phyloP scores from a whole-genome alignment of 53 echinoderm and acorn worm species.

The Holothuria leucospilota region DNA sequence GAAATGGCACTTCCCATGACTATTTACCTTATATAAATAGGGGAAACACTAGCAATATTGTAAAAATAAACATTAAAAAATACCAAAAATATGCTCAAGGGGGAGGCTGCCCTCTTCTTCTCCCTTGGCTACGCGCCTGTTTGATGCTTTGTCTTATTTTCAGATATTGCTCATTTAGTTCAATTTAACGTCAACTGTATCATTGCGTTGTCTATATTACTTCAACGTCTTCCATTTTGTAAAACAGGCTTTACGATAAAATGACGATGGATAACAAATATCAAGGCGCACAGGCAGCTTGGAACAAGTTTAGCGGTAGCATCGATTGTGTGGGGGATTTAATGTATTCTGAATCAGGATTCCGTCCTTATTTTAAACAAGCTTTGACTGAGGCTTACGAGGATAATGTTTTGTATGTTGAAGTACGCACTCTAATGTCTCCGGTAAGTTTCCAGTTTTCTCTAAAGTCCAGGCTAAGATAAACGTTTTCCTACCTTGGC shows the following conservation, averaged over 20 bases:
- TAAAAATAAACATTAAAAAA: no score
- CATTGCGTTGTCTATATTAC: no score
- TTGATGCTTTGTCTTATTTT: no score
- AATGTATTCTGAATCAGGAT: slow-evolving; percentile 5
- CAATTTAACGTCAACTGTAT: no score
- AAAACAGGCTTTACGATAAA: not conserved
- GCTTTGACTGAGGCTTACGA: slow-evolving; percentile 1
- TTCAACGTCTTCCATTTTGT: no score
- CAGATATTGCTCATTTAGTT: no score
- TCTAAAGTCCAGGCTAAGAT: not conserved
- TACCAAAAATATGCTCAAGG: no score
- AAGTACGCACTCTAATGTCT: not conserved
- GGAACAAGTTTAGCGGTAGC: slow-evolving; percentile 2
- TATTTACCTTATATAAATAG: no score
- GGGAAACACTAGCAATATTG: no score
- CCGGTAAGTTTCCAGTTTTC: slow-evolving; percentile 26
- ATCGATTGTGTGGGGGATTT: not conserved
- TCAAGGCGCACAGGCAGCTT: not conserved
- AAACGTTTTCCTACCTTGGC: not conserved
- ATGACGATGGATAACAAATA: slow-evolving; percentile 2
- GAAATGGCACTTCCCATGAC: no score
- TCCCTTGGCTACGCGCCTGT: no score
- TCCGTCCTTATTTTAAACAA: slow-evolving; percentile 31
- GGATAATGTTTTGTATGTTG: slow-evolving; percentile 22
- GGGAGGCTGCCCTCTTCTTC: no score